phyloP scores from a whole-genome alignment of 2,888 invertebrate species.

The Melangyna quadrimaculata region DNA sequence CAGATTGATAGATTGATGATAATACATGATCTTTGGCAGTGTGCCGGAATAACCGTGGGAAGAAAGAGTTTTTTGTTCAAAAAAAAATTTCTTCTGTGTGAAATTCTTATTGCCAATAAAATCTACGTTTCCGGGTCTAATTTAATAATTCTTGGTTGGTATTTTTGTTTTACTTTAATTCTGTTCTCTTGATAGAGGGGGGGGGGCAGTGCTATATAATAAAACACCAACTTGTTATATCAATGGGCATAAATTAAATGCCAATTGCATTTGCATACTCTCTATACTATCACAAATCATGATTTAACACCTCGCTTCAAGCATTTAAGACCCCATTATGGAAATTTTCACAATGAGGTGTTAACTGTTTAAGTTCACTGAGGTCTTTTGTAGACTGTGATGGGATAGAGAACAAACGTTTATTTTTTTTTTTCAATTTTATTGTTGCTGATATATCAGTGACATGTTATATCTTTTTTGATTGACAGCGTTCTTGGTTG shows the following conservation, averaged over 20 bases:
- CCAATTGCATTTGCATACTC: slow-evolving; percentile 24
- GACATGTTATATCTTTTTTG: slow-evolving; percentile 48
- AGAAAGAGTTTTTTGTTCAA: not conserved
- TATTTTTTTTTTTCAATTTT: not conserved
- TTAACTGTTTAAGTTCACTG: slow-evolving; percentile 45
- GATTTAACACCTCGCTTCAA: slow-evolving; percentile 39
- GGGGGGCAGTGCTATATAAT: not conserved
- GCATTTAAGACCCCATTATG: slow-evolving; percentile 44
- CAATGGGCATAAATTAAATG: slow-evolving; percentile 10
- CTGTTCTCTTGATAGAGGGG: not conserved
- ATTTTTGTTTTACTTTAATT: not conserved
- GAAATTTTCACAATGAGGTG: slow-evolving; percentile 52
- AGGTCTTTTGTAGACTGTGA: not conserved
- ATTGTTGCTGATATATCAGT: slow-evolving; percentile 24
- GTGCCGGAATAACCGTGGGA: slow-evolving; percentile 41
- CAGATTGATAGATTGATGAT: slow-evolving; percentile 46
- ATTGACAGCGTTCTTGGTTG: slow-evolving; percentile 26
- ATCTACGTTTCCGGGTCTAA: slow-evolving; percentile 45
- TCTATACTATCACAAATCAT: not conserved
- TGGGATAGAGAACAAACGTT: not conserved
- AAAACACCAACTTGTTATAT: not conserved
- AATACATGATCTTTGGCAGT: slow-evolving; percentile 44
- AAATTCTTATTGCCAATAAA: slow-evolving; percentile 45
- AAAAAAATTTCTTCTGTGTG: not conserved
- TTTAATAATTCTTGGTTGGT: not conserved